Percentiles rank a stretch among this genome's conserved stretches.
Conservation (phyloP, 2,888 invertebrate genomes). For the Drosophila diplacantha region DNA sequence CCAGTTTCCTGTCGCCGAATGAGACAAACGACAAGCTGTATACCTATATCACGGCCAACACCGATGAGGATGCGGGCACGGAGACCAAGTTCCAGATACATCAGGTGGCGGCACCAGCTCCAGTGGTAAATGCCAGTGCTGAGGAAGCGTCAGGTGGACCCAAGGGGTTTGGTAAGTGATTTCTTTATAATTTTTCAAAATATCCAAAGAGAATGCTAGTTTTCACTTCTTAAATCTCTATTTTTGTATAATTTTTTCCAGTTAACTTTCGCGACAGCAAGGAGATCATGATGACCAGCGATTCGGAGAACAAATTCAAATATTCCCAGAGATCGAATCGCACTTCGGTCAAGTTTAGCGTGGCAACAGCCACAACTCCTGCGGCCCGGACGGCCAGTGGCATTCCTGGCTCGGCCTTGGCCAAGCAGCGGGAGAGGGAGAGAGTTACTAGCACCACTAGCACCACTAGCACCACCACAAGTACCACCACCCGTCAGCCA, state of each 20-base stretch:
- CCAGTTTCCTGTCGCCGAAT: conserved; percentile 75
- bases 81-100: conserved; percentile 64
- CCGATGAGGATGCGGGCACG: conserved; percentile 67
- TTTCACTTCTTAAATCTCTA: fast-evolving
- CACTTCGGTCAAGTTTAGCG: conserved; percentile 53
- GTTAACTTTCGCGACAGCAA: conserved; percentile 81
- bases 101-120: conserved; percentile 52
- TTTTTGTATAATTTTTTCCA: conserved; percentile 44
- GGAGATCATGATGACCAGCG: conserved; percentile 82
- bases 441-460: conserved; percentile 17
- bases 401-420: conserved; percentile 54
- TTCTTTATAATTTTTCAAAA: neutral
- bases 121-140: conserved; percentile 39
- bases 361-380: conserved; percentile 61
- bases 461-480: neutral
- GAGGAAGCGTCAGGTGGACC: conserved; percentile 64
- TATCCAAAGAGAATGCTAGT: neutral
- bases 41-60: conserved; percentile 68
- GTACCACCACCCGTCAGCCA: conserved; percentile 8
- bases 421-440: conserved; percentile 50
- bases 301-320: conserved; percentile 78
- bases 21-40: conserved; percentile 69
- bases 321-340: conserved; percentile 70
- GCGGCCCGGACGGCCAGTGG: conserved; percentile 61
- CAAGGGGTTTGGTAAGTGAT: conserved; percentile 66